A percentile compares a stretch with the other conserved stretches of the same genome.
Conservation (phyloP, 2,888 invertebrate genomes). For the Epinotia nisella region DNA sequence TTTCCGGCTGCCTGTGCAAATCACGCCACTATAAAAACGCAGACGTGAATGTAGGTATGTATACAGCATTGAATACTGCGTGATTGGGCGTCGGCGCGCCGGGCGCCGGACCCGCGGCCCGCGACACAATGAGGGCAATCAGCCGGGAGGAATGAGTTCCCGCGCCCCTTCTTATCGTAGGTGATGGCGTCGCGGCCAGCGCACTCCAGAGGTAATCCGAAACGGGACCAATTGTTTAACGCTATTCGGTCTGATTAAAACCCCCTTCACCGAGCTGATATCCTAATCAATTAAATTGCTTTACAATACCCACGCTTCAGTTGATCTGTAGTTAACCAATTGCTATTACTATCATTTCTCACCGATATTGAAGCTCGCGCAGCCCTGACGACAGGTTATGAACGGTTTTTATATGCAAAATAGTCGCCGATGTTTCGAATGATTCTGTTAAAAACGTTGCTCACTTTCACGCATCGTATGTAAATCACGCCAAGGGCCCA, state of each 20-base stretch:
- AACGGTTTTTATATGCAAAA: conserved; percentile 63
- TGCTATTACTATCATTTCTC: neutral
- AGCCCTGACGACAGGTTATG: conserved; percentile 19
- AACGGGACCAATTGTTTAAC: conserved; percentile 29
- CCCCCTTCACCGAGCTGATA: conserved; percentile 6
- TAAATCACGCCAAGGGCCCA: conserved; percentile 58
- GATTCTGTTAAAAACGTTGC: conserved; percentile 59
- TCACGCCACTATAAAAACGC: conserved; percentile 30
- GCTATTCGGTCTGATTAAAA: conserved; percentile 27
- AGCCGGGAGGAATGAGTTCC: conserved; percentile 47
- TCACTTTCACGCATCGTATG: conserved; percentile 57
- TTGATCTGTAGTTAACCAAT: conserved; percentile 15
- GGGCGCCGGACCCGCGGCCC: conserved; percentile 54
- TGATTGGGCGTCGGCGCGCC: conserved; percentile 65
- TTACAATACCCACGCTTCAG: conserved; percentile 16
- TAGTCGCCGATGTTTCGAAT: conserved; percentile 60
- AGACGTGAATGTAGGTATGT: conserved; percentile 46
- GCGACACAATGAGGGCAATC: conserved; percentile 71
- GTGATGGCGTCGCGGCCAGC: neutral
- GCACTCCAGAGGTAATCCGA: conserved; percentile 23
- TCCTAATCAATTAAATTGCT: conserved; percentile 30
- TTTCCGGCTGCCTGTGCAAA: conserved; percentile 10
- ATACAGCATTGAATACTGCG: conserved; percentile 62
- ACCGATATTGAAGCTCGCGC: neutral
- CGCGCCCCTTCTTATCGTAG: conserved; percentile 22